Conservation (phyloP, 2,797 vertebrate genomes). For the Sarcophilus harrisii region DNA sequence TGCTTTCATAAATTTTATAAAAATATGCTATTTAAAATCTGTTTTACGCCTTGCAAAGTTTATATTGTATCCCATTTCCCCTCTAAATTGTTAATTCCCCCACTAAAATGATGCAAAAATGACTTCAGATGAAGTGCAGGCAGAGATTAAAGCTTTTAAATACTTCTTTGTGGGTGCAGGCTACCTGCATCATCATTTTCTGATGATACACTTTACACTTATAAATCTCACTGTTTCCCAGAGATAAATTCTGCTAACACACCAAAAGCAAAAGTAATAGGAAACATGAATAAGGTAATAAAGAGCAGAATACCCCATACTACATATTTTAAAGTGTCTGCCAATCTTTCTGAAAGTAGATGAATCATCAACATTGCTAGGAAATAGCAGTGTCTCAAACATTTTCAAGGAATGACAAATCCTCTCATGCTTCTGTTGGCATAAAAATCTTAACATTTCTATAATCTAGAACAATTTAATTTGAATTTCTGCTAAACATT, state of each 20-base stretch:
- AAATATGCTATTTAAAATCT: conserved; percentile 6
- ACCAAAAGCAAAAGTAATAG: conserved; percentile 40
- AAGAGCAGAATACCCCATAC: conserved; percentile 57
- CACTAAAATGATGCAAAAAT: conserved; percentile 57
- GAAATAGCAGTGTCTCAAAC: background rate
- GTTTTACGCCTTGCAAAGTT: conserved; percentile 24
- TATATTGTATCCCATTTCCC: conserved; percentile 40
- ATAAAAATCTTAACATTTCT: conserved; percentile 26
- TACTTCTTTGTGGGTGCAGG: conserved; percentile 54
- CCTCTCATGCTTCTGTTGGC: conserved; percentile 1
- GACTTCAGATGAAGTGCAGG: conserved; percentile 55
- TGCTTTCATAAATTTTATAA: conserved; percentile 29
- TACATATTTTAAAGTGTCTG: conserved; percentile 34
- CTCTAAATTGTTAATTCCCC: conserved; percentile 58
- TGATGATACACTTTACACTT: conserved; percentile 55
- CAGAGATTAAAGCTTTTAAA: conserved; percentile 70
- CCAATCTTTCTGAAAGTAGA: conserved; percentile 23
- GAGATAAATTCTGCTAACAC: conserved; percentile 76
- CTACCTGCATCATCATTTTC: conserved; percentile 69
- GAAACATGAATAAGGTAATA: conserved; percentile 59
- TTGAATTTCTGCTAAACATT: background rate
- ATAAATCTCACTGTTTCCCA: conserved; percentile 71
- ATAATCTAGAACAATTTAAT: background rate
- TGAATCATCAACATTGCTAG: conserved; percentile 18
- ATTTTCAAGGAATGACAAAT: conserved; percentile 29